These are phyloP conservation scores for Gorsachius magnificus DNA, from an alignment of 2,797 vertebrate species.

Conservation along the genomic window DNA sequence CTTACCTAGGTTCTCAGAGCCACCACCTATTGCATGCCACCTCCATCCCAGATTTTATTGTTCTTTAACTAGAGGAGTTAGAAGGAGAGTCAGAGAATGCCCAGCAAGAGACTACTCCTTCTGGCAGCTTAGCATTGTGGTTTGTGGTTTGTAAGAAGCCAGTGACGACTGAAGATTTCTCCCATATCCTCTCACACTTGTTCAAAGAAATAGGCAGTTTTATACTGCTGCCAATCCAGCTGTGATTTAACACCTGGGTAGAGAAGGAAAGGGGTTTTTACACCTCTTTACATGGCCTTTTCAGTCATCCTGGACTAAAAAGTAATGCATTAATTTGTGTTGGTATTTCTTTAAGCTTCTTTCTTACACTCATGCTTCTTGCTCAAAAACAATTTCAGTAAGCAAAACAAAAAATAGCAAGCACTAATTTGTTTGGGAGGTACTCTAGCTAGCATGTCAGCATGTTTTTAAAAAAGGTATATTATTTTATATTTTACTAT, in stretches of 20 bases:
- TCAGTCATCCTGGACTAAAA: neutral
- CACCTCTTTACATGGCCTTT: neutral
- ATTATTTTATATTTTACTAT: neutral
- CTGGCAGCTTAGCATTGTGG: neutral
- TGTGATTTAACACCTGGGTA: neutral
- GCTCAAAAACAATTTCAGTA: neutral
- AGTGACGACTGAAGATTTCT: neutral
- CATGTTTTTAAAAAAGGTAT: neutral
- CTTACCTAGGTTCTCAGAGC: neutral
- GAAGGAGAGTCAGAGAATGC: neutral
- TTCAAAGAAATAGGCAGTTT: neutral
- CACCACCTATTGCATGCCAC: neutral
- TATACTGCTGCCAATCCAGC: neutral
- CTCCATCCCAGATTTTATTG: neutral
- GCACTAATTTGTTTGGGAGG: neutral
- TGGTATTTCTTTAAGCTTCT: neutral
- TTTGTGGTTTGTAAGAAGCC: neutral
- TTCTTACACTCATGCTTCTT: neutral
- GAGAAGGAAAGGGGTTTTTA: neutral
- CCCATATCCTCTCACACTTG: neutral
- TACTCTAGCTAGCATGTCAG: neutral
- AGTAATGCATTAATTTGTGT: neutral
- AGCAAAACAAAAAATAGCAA: neutral
- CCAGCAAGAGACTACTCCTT: neutral
- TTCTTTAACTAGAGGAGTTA: neutral